Evolutionary conservation across 2,888 invertebrate species (phyloP), one percentile per base, ranked within the genome.

Genomic region (Andrena fulva): DNA sequence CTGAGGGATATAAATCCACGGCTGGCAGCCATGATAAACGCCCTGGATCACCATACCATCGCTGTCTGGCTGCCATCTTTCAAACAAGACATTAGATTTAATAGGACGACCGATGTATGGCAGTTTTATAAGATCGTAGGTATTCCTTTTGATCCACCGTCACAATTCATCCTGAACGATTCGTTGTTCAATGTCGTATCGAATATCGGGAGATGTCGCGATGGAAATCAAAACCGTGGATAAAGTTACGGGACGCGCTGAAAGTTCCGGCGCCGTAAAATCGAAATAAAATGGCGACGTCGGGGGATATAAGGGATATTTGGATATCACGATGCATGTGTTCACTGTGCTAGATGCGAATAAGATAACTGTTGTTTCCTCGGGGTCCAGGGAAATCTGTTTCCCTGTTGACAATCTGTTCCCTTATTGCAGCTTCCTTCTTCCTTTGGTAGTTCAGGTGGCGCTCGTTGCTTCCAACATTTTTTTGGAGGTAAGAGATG

Each of bases 21-120:
- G 42, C 54, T 80, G 83, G 80, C 76, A 80, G 83, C 62, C 74
- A 54, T 89, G 87, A 88, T 74, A 87, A 87, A 85, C 82, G 80
- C 42, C 42, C 54, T 52, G 73, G 69, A 76, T 85, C 76, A 77
- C 69, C 76, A 3, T 62, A 12, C 50, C 12, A 68, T 52, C 54
- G 50, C 33, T 62, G 59, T 60, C 66, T 64, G 62, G n/a, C 48
- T 63, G 70, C 67, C 62, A 80, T 85, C 77, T 71, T 80, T 87
- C 85, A 78, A 85, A 81, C 60, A 7, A 54, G 75, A 80, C 77
- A 59, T 87, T 79, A 73, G 71, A 78, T 84, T 82, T 84, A 76
- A 80, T 82, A 76, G 52, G 62, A 69, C 52, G 42, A 35, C 42
- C 66, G 27, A 35, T 50, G 42, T 12, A 16, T 56, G 59, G 64